phyloP scores from a whole-genome alignment of 2,797 vertebrate species.

The Numenius phaeopus region DNA sequence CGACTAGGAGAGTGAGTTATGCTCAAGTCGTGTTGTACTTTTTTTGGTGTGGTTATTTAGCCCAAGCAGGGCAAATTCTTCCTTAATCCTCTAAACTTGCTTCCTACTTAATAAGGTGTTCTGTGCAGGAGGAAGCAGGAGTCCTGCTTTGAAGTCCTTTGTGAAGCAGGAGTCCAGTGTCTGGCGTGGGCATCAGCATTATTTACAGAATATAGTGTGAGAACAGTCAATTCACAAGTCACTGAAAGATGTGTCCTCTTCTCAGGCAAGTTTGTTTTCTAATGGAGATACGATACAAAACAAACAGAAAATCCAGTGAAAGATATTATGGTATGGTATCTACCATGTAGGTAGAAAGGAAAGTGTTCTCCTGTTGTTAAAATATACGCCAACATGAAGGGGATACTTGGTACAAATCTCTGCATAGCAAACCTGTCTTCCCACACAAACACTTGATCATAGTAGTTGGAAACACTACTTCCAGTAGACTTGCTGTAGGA shows the following conservation, averaged over 20 bases:
- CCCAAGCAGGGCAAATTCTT: neutral
- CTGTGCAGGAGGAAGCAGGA: no score
- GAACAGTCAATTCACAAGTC: slow-evolving; percentile 12
- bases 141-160: no score
- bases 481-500: neutral
- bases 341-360: neutral
- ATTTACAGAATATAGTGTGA: neutral
- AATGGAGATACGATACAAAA: neutral
- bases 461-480: neutral
- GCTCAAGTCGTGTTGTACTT: neutral
- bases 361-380: neutral
- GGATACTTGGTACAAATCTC: neutral
- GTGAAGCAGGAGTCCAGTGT: neutral
- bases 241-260: neutral
- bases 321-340: neutral
- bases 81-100: neutral
- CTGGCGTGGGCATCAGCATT: neutral
- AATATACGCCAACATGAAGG: neutral
- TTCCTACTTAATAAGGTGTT: neutral
- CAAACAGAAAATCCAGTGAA: neutral
- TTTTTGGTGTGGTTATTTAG: neutral
- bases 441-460: neutral
- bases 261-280: neutral
- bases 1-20: neutral
- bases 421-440: neutral